Conservation (phyloP, 2,888 invertebrate species). For the Dexiosoma caninum region DNA sequence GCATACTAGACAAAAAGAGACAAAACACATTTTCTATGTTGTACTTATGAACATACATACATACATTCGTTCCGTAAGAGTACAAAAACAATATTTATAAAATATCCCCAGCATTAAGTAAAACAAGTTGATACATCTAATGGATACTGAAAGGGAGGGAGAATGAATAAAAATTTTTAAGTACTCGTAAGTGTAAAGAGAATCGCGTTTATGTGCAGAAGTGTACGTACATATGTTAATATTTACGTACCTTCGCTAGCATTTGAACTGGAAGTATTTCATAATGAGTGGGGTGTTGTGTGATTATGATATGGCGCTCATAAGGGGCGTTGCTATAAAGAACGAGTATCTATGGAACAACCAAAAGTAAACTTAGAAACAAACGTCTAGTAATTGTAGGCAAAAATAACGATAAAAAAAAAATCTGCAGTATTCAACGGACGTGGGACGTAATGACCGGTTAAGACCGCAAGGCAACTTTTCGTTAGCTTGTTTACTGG, state of each 20-base stretch:
- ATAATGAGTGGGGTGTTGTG: conserved; percentile 25
- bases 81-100: not conserved
- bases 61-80: not conserved
- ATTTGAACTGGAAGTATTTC: not conserved
- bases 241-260: not conserved
- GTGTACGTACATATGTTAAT: not conserved
- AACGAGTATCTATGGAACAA: not conserved
- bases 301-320: conserved; percentile 51
- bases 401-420: too few species aligned
- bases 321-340: conserved; percentile 47
- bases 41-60: not conserved
- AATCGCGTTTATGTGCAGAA: not conserved
- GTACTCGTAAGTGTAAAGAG: not conserved
- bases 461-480: too few species aligned
- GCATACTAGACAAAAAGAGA: not conserved
- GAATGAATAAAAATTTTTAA: not conserved
- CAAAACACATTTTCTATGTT: not conserved
- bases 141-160: not conserved
- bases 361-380: not conserved
- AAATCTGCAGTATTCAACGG: too few species aligned
- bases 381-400: too few species aligned
- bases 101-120: not conserved
- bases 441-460: too few species aligned
- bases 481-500: too few species aligned
- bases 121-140: not conserved